Evolutionary conservation across 2,797 vertebrate genomes (phyloP).

Genomic region (Syngnathus acus): DNA sequence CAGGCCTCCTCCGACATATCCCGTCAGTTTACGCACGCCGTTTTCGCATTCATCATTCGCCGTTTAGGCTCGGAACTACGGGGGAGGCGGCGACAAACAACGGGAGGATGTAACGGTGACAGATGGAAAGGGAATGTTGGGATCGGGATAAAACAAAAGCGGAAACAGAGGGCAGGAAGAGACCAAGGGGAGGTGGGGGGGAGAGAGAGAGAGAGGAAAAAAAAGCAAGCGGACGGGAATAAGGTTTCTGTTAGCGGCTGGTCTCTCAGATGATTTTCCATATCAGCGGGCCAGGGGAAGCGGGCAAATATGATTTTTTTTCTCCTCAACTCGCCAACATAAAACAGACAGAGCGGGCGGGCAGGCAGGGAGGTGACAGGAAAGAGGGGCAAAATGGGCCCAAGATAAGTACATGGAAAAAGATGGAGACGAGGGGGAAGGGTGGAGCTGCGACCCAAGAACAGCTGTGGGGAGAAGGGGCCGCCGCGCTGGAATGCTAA

Average conservation of each 20-base stretch:
- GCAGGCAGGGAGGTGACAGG: conserved; percentile 10
- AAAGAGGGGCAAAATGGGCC: conserved; percentile 19
- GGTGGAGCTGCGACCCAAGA: conserved; percentile 17
- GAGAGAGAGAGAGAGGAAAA: background rate
- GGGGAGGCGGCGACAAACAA: conserved; percentile 12
- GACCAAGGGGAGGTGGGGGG: conserved; percentile 16
- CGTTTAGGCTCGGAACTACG: conserved; percentile 9
- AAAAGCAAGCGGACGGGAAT: conserved; percentile 48
- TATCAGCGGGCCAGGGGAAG: conserved; percentile 67
- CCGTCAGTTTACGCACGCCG: conserved; percentile 20
- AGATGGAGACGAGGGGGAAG: conserved; percentile 24
- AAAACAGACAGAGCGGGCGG: conserved; percentile 53
- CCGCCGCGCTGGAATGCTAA: conserved; percentile 15
- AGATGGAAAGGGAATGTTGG: conserved; percentile 51
- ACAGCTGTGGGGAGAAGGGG: conserved; percentile 22
- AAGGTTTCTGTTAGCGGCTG: conserved; percentile 65
- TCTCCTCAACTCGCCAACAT: conserved; percentile 62
- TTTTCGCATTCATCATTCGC: conserved; percentile 9
- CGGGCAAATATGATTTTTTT: conserved; percentile 64
- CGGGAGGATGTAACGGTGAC: conserved; percentile 41
- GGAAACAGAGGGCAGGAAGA: conserved; percentile 45
- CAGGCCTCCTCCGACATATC: conserved; percentile 9
- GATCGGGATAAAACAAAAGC: conserved; percentile 49
- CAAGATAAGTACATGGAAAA: conserved; percentile 3
- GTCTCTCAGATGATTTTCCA: conserved; percentile 69